A percentile compares a stretch with the other conserved stretches of the same genome.
phyloP scores from a whole-genome alignment of 2,888 invertebrate species.

The Bellardia bayeri region DNA sequence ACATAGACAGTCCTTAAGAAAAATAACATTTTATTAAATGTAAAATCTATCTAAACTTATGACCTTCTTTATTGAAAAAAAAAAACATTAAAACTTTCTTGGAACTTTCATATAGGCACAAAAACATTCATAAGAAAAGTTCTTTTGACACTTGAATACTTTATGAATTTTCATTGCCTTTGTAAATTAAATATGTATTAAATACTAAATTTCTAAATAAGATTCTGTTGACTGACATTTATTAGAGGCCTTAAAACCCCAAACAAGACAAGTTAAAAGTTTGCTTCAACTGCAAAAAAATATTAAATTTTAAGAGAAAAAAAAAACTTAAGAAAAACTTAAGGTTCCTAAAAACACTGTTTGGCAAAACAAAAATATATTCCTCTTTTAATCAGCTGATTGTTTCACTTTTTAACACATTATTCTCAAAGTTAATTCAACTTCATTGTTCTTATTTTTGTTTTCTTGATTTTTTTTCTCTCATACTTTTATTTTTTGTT shows the following conservation, averaged over 20 bases:
- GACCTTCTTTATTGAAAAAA: too few species aligned
- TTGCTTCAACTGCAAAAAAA: neutral
- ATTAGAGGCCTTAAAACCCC: neutral
- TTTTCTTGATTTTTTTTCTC: constrained; percentile 38
- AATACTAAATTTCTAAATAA: constrained; percentile 19
- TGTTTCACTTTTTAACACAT: constrained; percentile 68
- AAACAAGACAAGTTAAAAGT: neutral
- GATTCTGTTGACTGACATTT: neutral
- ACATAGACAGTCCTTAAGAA: too few species aligned
- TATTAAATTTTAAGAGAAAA: neutral
- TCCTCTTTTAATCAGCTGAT: constrained; percentile 68
- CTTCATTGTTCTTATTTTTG: constrained; percentile 48
- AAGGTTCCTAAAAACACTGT: neutral
- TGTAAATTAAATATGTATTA: constrained; percentile 29
- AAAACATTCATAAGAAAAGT: constrained; percentile 24
- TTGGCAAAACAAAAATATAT: neutral
- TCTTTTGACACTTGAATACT: constrained; percentile 52
- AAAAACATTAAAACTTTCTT: neutral
- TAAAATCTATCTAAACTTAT: too few species aligned
- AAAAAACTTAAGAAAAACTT: neutral
- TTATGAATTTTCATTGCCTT: constrained; percentile 22
- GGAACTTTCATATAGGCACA: neutral
- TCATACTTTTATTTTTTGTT: constrained; percentile 37
- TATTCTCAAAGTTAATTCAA: constrained; percentile 22
- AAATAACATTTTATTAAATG: too few species aligned